These are phyloP conservation scores for Oryzias celebensis DNA, from an alignment of 2,113 vertebrate genomes.

Conservation along the genomic window DNA sequence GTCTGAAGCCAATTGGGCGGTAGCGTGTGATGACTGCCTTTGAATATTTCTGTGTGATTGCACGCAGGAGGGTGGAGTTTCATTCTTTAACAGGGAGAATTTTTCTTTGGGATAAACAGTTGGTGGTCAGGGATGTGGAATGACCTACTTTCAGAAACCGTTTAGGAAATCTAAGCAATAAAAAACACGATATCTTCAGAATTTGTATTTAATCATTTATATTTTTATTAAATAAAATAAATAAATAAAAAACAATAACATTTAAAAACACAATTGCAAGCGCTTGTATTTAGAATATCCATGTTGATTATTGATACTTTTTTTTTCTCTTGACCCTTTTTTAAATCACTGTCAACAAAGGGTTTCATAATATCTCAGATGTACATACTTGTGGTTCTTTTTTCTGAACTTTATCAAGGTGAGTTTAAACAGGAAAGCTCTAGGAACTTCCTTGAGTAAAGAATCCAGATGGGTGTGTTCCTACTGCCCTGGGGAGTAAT, in stretches of 20 bases:
- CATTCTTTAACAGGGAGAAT: constrained; percentile 17
- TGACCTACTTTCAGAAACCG: constrained; percentile 25
- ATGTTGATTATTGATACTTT: too few species aligned
- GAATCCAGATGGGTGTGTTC: neutral
- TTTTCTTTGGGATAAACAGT: constrained; percentile 43
- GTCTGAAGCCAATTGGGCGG: constrained; percentile 47
- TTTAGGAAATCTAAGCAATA: neutral
- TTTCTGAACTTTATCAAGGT: neutral
- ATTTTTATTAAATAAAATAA: too few species aligned
- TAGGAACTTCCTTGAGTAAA: neutral
- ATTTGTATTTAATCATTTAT: too few species aligned
- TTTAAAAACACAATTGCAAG: neutral
- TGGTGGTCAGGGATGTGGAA: constrained; percentile 24
- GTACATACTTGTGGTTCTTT: neutral
- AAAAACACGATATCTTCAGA: neutral
- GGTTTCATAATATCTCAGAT: neutral
- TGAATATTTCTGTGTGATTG: neutral
- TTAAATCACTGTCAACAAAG: too few species aligned
- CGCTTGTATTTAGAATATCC: too few species aligned
- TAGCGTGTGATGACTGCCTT: neutral
- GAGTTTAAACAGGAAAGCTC: neutral
- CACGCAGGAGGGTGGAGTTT: constrained; percentile 30
- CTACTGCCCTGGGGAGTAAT: neutral
- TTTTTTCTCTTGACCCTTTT: too few species aligned
- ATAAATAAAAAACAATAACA: too few species aligned